phyloP scores from a whole-genome alignment of 2,797 vertebrate species.

The Salmo trutta region DNA sequence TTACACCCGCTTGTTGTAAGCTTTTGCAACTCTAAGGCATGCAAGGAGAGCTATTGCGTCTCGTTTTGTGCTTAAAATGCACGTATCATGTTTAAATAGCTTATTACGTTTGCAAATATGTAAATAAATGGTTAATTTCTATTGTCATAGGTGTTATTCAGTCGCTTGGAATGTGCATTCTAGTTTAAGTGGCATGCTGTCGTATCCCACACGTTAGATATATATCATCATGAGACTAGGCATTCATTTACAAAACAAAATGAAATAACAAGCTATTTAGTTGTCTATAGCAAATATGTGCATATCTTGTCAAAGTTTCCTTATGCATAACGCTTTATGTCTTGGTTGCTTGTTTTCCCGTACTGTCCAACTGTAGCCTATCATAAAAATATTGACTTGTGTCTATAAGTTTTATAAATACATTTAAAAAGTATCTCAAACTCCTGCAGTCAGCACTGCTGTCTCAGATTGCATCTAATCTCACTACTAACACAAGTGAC shows the following conservation, averaged over 20 bases:
- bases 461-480: not conserved
- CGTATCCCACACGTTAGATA: not conserved
- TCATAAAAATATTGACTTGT: slow-evolving; percentile 23
- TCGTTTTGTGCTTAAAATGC: slow-evolving; percentile 2
- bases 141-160: not conserved
- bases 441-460: not conserved
- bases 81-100: not conserved
- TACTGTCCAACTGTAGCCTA: not conserved
- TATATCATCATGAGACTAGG: slow-evolving; percentile 21
- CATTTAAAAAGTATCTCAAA: slow-evolving; percentile 25
- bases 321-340: not conserved
- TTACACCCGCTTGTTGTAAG: not conserved
- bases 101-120: slow-evolving; percentile 4
- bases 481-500: slow-evolving; percentile 17
- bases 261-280: slow-evolving; percentile 9
- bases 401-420: slow-evolving; percentile 50
- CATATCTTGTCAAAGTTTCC: slow-evolving; percentile 21
- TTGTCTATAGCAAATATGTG: not conserved
- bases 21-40: not conserved
- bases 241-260: slow-evolving; percentile 32
- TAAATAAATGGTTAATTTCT: not conserved
- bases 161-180: not conserved
- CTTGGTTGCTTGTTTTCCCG: not conserved
- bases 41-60: not conserved
- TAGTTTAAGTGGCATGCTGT: not conserved